Evolutionary conservation across 2,888 invertebrate genomes (phyloP), one percentile per base, ranked within the genome.

Genomic region (Sphaerophoria rueppellii): DNA sequence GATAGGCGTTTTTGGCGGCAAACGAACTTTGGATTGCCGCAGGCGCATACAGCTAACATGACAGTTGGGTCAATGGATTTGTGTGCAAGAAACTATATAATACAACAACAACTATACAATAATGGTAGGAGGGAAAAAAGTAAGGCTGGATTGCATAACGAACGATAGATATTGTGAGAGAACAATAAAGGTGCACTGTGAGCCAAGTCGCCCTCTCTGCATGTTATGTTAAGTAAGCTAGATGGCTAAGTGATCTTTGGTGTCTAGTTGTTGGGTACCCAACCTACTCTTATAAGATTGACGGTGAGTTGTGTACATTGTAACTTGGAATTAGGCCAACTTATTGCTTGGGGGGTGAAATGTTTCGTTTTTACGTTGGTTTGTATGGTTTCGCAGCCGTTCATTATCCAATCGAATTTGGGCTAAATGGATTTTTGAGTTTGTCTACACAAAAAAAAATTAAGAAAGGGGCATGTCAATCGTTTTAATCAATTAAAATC

Each of bases 41-140:
- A 60, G 9, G 35, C 40, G 24, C 24, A 24, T 24, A n/a, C 16
- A 52, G 12, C 24, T 5, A 34, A 63, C 46, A 32, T 61, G 61
- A 70, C 54, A n/a, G 79, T 71, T 83, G 61, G 75, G 74, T 80
- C 82, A 83, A 83, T 82, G 82, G 58, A 71, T 82, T 61, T 54
- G 58, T 35, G 50, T 35, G 50, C 70, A 71, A 74, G 58, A 74
- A 74, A 75, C 82, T 24, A 75, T 67, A 40, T 50, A 48, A 57
- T 37, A 48, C n/a, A n/a, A n/a, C n/a, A n/a, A n/a, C n/a, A n/a
- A n/a, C n/a, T n/a, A n/a, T n/a, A n/a, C n/a, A n/a, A n/a, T n/a
- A 24, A 24, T 24, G 24, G 24, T 24, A 24, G 24, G 24, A 24
- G 24, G 24, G 2, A 24, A 24, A 24, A 24, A 24, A 24, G 24